Percentiles rank a stretch among this genome's conserved stretches.
These are phyloP conservation scores for Conus betulinus DNA, from an alignment of 1,140 invertebrate species.

Conservation along the genomic window DNA sequence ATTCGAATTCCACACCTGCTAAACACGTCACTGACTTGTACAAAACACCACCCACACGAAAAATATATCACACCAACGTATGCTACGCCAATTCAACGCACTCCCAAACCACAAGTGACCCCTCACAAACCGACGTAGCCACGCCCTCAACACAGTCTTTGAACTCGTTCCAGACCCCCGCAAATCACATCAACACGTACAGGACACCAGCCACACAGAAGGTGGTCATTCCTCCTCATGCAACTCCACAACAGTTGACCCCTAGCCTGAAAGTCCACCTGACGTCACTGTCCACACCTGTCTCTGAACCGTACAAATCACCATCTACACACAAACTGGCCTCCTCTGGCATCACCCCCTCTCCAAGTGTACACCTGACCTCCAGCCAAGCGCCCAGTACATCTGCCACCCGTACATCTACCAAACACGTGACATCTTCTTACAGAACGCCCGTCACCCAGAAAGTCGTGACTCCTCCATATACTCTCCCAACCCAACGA, in stretches of 20 bases:
- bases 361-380: not conserved
- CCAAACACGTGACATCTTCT: not conserved
- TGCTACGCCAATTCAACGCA: not conserved
- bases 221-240: not conserved
- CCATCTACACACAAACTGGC: not conserved
- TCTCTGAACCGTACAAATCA: not conserved
- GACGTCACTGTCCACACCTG: not conserved
- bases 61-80: not conserved
- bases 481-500: not conserved
- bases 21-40: not conserved
- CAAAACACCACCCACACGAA: not conserved
- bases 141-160: not conserved
- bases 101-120: not conserved
- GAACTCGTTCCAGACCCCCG: not conserved
- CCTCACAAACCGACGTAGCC: not conserved
- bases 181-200: not conserved
- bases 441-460: not conserved
- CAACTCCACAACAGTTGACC: not conserved
- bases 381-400: not conserved
- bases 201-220: not conserved
- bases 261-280: not conserved
- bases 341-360: not conserved
- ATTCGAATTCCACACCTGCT: not conserved
- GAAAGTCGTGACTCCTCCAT: not conserved
- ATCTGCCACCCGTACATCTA: not conserved